Conservation (phyloP, 2,797 vertebrate species). For the Eulemur rubriventer region DNA sequence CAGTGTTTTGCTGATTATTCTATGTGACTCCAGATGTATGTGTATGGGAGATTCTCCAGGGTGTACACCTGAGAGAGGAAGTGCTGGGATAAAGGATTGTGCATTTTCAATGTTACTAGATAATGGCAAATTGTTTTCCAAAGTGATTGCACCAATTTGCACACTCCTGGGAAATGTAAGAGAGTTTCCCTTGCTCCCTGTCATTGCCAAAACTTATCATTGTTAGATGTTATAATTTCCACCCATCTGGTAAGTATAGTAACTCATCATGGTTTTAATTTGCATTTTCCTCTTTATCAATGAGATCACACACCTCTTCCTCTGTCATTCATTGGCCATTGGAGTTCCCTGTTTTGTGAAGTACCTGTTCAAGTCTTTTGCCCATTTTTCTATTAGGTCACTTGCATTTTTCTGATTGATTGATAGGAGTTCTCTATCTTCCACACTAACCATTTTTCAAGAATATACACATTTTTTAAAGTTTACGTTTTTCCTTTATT, state of each 20-base stretch:
- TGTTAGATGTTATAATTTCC: neutral
- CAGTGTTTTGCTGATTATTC: neutral
- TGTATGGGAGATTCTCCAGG: neutral
- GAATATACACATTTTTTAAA: neutral
- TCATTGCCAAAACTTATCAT: neutral
- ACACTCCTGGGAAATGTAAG: neutral
- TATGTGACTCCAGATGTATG: neutral
- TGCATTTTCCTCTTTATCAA: neutral
- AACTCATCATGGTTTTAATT: neutral
- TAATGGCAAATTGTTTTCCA: neutral
- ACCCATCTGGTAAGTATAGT: neutral
- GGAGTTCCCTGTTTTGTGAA: neutral
- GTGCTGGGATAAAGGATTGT: accelerated
- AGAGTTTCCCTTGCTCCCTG: neutral
- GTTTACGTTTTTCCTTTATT: neutral
- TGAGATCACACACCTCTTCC: too few relatives aligned
- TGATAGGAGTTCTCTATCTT: neutral
- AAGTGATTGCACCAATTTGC: neutral
- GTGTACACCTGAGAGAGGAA: neutral
- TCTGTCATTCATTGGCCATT: neutral
- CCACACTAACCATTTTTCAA: neutral
- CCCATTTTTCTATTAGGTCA: neutral
- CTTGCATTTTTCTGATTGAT: neutral
- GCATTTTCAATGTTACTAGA: neutral
- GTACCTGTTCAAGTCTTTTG: neutral